Evolutionary conservation across 2,888 invertebrate genomes (phyloP), one percentile per base, ranked within the genome.

Genomic region (Tetheella fluctuosa): DNA sequence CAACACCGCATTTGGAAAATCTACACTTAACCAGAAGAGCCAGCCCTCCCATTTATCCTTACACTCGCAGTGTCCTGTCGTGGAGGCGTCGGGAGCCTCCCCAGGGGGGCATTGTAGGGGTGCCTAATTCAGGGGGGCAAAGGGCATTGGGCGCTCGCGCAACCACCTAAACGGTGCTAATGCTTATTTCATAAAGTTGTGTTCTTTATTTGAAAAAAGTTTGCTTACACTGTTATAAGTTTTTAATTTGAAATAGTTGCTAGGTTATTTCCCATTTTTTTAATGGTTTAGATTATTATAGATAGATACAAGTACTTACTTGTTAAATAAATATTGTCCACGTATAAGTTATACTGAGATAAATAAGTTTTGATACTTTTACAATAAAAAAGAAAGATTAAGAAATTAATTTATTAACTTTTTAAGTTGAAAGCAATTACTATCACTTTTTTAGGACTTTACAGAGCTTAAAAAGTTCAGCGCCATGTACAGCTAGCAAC

Each of bases 1-100:
- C 93, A 93, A 93, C 93, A 93, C 93, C 93, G 93, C 93, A 93
- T 93, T 93, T 90, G 91, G 92, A 92, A 93, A 93, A 93, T 93
- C 92, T 92, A 93, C 93, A 93, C 93, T 93, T 92, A 93, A 91
- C 93, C 93, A 92, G 91, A 88, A 90, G 91, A 91, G 89, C 90
- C 92, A 90, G 91, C 93, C 92, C 93, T 91, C 91, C 92, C 93
- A 93, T 93, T 93, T 92, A 93, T 93, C 93, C 93, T 90, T 91
- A 91, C 91, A 90, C 91, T 91, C 81, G 86, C 84, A 80, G 78
- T 90, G 91, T 90, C 87, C 88, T 87, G 89, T 83, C 78, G 80
- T 75, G 79, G 85, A 76, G 73, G 48, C 48, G 48, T 2, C 48
- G 79, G 77, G 58, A 60, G 53, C 59, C 63, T 71, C 69, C 72